These are phyloP conservation scores for Stigmatopora argus DNA, from an alignment of 2,113 vertebrate genomes.

Conservation along the genomic window DNA sequence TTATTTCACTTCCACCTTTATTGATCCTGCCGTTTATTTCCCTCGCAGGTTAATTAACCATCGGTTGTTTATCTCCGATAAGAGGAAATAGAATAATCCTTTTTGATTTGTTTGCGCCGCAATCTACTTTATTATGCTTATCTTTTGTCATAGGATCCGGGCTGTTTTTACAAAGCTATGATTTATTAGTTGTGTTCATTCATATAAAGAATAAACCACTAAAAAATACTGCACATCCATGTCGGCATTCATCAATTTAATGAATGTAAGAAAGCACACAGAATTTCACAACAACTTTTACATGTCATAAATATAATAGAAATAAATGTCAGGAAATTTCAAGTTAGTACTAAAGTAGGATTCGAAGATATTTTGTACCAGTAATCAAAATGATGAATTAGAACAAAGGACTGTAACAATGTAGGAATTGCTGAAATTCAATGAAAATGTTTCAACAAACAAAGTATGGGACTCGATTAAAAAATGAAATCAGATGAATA, in stretches of 20 bases:
- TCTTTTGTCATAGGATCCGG: not conserved
- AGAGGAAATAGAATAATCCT: not conserved
- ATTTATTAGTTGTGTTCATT: not conserved
- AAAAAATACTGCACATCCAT: not conserved
- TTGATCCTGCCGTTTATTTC: conserved; percentile 46
- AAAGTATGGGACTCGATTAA: no score
- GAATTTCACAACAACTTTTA: not conserved
- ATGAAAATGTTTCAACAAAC: not conserved
- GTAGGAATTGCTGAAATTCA: not conserved
- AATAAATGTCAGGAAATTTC: not conserved
- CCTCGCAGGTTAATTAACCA: conserved; percentile 54
- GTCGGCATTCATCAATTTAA: not conserved
- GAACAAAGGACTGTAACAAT: not conserved
- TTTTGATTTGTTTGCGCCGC: not conserved
- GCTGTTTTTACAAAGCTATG: conserved; percentile 1
- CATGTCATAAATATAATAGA: not conserved
- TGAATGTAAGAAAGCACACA: not conserved
- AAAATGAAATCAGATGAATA: no score
- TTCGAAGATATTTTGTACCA: not conserved
- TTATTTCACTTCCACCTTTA: conserved; percentile 47
- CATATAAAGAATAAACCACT: not conserved
- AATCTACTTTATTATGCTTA: not conserved
- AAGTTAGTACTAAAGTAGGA: not conserved
- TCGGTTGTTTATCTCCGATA: conserved; percentile 21
- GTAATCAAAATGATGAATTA: not conserved